These are phyloP conservation scores for Craniophora ligustri DNA, from an alignment of 2,888 invertebrate genomes.

Conservation along the genomic window DNA sequence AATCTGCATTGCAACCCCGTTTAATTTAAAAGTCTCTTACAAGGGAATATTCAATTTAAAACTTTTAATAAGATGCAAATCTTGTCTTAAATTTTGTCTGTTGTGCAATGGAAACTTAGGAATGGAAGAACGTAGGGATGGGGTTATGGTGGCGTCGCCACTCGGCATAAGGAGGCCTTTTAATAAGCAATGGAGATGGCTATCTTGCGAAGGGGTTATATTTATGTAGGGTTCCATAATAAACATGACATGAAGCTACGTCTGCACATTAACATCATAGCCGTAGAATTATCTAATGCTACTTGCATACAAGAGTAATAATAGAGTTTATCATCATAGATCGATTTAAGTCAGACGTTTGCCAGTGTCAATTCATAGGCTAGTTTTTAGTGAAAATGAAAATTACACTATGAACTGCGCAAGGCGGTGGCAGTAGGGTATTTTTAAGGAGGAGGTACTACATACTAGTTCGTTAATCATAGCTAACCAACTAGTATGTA, in stretches of 20 bases:
- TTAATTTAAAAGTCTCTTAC: slow-evolving; percentile 41
- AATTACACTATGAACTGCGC: too few species aligned
- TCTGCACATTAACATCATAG: too few species aligned
- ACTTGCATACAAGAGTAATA: too few species aligned
- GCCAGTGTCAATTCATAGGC: too few species aligned
- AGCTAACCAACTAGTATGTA: too few species aligned
- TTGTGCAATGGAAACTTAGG: slow-evolving; percentile 43
- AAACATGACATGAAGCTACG: not conserved
- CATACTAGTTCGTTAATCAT: too few species aligned
- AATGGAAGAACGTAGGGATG: slow-evolving; percentile 10
- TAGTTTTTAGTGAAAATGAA: too few species aligned
- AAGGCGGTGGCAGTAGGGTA: too few species aligned
- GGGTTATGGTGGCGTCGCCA: slow-evolving; percentile 33
- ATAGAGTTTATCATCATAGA: too few species aligned
- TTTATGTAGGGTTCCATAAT: not conserved
- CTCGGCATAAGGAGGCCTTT: slow-evolving; percentile 1
- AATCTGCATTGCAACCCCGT: slow-evolving; percentile 35
- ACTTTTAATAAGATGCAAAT: slow-evolving; percentile 64
- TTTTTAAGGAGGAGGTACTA: too few species aligned
- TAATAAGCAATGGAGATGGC: slow-evolving; percentile 4
- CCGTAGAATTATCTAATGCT: too few species aligned
- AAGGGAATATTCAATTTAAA: slow-evolving; percentile 59
- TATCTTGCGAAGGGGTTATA: slow-evolving; percentile 2
- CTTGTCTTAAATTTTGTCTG: slow-evolving; percentile 49
- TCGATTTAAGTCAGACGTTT: too few species aligned